phyloP scores from a whole-genome alignment of 1,140 invertebrate genomes.

The Drusus annulatus region DNA sequence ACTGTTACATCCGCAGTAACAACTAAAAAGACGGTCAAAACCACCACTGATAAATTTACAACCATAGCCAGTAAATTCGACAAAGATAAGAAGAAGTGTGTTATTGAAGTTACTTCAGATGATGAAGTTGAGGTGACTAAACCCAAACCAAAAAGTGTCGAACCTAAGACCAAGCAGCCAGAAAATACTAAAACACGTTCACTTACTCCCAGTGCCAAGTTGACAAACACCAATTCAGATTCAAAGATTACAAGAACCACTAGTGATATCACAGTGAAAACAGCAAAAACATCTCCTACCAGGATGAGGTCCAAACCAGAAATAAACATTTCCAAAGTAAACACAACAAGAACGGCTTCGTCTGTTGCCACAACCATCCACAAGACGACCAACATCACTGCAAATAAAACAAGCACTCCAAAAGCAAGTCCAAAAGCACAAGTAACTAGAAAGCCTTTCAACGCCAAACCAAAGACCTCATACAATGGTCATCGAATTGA shows the following conservation, averaged over 20 bases:
- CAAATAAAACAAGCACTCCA: constrained; percentile 59
- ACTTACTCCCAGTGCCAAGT: constrained; percentile 27
- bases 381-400: constrained; percentile 62
- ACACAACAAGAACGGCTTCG: constrained; percentile 60
- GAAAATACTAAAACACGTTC: constrained; percentile 51
- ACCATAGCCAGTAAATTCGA: constrained; percentile 27
- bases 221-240: constrained; percentile 54
- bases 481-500: constrained; percentile 63
- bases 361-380: constrained; percentile 61
- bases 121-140: constrained; percentile 42
- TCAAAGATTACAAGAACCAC: constrained; percentile 72
- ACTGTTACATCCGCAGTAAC: constrained; percentile 33
- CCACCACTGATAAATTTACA: constrained; percentile 38
- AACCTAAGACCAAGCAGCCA: constrained; percentile 39
- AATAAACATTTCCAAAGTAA: constrained; percentile 66
- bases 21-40: constrained; percentile 26
- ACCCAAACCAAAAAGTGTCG: constrained; percentile 37
- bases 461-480: constrained; percentile 46
- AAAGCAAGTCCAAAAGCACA: constrained; percentile 67
- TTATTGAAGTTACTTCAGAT: constrained; percentile 36
- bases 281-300: constrained; percentile 65
- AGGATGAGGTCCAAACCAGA: constrained; percentile 69
- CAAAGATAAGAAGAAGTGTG: constrained; percentile 31
- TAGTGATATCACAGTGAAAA: constrained; percentile 73
- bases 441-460: constrained; percentile 59